Conservation (phyloP, 2,888 invertebrate genomes). For the Gisinianus flammeolus region DNA sequence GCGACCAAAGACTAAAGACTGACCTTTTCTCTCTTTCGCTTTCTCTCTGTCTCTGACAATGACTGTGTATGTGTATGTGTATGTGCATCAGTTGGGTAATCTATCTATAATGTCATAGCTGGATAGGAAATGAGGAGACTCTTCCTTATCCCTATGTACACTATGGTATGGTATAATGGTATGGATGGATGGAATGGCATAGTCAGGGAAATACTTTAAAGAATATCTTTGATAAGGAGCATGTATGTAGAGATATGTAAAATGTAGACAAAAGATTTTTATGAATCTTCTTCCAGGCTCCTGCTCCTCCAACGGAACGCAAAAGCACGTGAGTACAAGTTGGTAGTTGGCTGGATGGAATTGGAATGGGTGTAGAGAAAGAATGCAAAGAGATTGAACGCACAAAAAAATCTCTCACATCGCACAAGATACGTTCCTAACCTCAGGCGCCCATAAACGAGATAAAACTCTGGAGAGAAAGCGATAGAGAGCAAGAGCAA, state of each 20-base stretch:
- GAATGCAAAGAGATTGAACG: neutral
- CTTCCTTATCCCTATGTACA: neutral
- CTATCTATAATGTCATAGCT: neutral
- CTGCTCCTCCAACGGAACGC: neutral
- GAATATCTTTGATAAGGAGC: too few relatives aligned
- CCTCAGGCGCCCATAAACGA: constrained; percentile 1
- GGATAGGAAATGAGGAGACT: neutral
- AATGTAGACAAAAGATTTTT: neutral
- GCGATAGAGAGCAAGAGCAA: neutral
- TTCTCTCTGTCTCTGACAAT: too few relatives aligned
- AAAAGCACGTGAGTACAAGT: neutral
- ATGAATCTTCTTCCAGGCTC: neutral
- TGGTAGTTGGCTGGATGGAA: neutral
- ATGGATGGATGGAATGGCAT: neutral
- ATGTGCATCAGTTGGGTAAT: neutral
- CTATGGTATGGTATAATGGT: neutral
- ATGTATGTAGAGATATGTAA: neutral
- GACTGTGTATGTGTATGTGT: neutral
- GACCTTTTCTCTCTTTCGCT: neutral
- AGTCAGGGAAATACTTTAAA: neutral
- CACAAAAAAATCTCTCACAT: neutral
- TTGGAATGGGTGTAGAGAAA: neutral
- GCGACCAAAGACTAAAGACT: neutral
- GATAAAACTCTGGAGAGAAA: neutral
- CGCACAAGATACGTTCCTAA: neutral